A percentile compares a stretch with the other conserved stretches of the same genome.
Conservation (phyloP, 2,888 invertebrate genomes). For the Sycophila texana region DNA sequence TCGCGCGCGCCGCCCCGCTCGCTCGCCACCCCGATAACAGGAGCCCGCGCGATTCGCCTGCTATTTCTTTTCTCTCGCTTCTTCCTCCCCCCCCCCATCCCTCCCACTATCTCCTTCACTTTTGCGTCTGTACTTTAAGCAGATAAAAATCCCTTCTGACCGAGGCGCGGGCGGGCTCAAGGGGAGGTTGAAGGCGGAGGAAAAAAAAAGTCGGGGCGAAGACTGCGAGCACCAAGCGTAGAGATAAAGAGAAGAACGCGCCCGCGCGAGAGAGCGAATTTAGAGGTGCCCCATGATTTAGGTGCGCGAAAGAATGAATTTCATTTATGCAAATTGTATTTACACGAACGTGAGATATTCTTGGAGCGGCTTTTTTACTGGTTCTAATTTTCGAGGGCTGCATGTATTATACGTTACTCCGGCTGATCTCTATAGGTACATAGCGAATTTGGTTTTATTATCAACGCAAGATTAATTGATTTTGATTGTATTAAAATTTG, state of each 20-base stretch:
- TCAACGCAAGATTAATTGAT: too few species aligned
- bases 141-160: conserved; percentile 56
- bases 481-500: too few species aligned
- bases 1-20: conserved; percentile 40
- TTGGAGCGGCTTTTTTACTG: background rate
- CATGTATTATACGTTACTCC: too few species aligned
- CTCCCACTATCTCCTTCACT: conserved; percentile 53
- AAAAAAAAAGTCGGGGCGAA: conserved; percentile 33
- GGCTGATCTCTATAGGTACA: too few species aligned
- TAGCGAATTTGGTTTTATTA: too few species aligned
- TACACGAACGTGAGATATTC: conserved; percentile 12
- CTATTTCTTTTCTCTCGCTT: conserved; percentile 53
- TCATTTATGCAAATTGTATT: conserved; percentile 54
- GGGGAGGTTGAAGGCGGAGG: background rate
- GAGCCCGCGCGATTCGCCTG: conserved; percentile 42
- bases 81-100: background rate
- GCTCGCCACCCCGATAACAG: conserved; percentile 57
- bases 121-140: conserved; percentile 57
- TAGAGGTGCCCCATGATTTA: conserved; percentile 51
- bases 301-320: conserved; percentile 47
- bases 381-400: background rate
- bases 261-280: conserved; percentile 35
- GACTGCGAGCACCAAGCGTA: conserved; percentile 24
- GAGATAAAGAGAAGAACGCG: conserved; percentile 43
- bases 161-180: background rate